Evolutionary conservation across 92 coral and sea anemone species (phyloP).

Genomic region (Ricordea florida): DNA sequence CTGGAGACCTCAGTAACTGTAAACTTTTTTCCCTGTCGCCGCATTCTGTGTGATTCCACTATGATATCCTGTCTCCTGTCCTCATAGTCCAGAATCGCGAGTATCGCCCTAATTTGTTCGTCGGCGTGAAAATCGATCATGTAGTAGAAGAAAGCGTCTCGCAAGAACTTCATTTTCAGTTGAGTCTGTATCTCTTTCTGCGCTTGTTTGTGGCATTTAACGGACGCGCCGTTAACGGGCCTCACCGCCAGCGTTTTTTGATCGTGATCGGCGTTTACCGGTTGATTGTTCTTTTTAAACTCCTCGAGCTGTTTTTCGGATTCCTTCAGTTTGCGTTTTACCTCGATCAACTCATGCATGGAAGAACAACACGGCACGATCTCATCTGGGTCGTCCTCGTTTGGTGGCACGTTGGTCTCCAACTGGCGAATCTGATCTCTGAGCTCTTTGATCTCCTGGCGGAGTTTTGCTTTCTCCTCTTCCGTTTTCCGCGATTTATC

Average conservation of each 20-base stretch:
- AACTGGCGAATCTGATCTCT: constrained; percentile 50
- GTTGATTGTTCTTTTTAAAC: constrained; percentile 70
- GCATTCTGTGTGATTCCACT: constrained; percentile 83
- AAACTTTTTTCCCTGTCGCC: constrained; percentile 85
- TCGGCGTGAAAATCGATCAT: constrained; percentile 99
- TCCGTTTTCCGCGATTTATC: constrained; percentile 49
- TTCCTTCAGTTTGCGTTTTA: constrained; percentile 73
- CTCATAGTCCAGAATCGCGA: constrained; percentile 94
- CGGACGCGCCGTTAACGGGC: constrained; percentile 9
- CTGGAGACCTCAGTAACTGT: constrained; percentile 95
- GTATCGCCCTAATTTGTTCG: constrained; percentile 95
- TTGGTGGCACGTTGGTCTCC: constrained; percentile 44
- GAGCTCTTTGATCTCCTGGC: constrained; percentile 66
- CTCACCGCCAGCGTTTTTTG: constrained; percentile 26
- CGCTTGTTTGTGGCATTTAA: constrained; percentile 39
- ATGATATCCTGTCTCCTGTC: constrained; percentile 92
- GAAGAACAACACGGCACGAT: constrained; percentile 93
- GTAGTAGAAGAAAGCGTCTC: constrained; percentile 96
- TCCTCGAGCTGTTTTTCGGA: constrained; percentile 70
- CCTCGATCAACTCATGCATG: constrained; percentile 86
- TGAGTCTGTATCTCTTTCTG: constrained; percentile 83
- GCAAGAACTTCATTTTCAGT: constrained; percentile 82
- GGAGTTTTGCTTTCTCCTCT: constrained; percentile 57
- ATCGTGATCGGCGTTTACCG: constrained; percentile 28
- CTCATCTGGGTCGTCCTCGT: constrained; percentile 71